Conservation (phyloP, 2,113 vertebrate species). For the Speoplatyrhinus poulsoni region DNA sequence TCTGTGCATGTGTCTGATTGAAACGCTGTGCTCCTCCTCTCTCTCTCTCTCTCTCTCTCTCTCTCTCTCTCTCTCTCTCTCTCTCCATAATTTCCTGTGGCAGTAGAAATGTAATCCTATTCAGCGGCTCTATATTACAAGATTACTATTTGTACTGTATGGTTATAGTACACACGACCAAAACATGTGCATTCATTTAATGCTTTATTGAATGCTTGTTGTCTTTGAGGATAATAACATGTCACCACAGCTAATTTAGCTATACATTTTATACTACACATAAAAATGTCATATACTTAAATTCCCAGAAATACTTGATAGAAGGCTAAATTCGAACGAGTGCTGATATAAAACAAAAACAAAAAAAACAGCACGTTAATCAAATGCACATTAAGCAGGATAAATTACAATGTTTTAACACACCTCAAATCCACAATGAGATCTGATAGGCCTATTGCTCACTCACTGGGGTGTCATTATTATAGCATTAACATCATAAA, state of each 20-base stretch:
- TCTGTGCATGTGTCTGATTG: conserved; percentile 22
- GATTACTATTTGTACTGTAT: conserved; percentile 41
- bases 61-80: not conserved
- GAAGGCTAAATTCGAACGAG: not conserved
- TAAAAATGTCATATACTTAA: too few species aligned
- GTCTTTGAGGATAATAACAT: too few species aligned
- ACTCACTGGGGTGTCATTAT: too few species aligned
- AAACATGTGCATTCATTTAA: not conserved
- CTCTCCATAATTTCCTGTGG: conserved; percentile 11
- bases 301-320: too few species aligned
- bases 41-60: conserved; percentile 13
- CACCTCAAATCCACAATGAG: too few species aligned
- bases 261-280: too few species aligned
- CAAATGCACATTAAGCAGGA: too few species aligned
- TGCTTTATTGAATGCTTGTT: too few species aligned
- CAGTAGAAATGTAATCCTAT: conserved; percentile 67
- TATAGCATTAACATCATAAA: too few species aligned
- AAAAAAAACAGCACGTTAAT: not conserved
- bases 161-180: not conserved
- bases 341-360: not conserved
- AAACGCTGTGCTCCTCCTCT: conserved; percentile 11
- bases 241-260: not conserved
- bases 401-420: too few species aligned
- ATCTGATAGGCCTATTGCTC: too few species aligned
- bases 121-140: conserved; percentile 52